Evolutionary conservation across 2,113 vertebrate species (phyloP).

Genomic region (Nyctereutes procyonoides): DNA sequence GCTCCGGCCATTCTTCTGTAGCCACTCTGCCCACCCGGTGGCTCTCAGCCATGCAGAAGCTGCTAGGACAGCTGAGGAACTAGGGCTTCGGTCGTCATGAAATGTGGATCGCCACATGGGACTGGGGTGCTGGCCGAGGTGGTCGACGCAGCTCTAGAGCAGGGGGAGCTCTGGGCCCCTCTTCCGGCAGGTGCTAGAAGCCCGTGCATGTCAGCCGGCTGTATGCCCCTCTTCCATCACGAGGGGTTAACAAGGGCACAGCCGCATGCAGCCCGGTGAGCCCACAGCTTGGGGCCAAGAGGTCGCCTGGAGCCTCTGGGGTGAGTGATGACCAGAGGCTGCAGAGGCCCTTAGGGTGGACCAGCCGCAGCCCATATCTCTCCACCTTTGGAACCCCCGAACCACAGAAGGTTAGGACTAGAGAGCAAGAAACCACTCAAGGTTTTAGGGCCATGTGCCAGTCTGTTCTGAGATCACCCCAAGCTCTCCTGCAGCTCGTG

Average conservation of each 20-base stretch:
- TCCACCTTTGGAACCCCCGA: neutral
- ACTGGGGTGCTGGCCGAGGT: neutral
- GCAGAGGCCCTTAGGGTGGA: neutral
- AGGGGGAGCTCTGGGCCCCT: neutral
- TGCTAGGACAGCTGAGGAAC: neutral
- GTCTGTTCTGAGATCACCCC: neutral
- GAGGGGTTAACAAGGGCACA: accelerated
- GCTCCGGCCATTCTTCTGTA: neutral
- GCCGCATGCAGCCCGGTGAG: accelerated
- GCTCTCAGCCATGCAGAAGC: accelerated
- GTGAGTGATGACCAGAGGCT: neutral
- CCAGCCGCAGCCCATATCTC: neutral
- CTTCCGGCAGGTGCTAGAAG: neutral
- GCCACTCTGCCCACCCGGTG: accelerated
- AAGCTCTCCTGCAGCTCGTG: neutral
- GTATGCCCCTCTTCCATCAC: neutral
- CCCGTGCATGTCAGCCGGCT: neutral
- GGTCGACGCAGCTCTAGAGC: neutral
- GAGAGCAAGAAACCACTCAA: neutral
- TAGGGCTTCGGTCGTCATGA: too few relatives aligned
- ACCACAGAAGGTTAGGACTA: neutral
- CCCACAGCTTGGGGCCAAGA: neutral
- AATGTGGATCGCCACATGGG: accelerated
- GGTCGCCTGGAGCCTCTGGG: neutral
- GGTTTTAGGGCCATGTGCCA: neutral